These are phyloP conservation scores for Oryzias woworae DNA, from an alignment of 2,113 vertebrate species.

Conservation along the genomic window DNA sequence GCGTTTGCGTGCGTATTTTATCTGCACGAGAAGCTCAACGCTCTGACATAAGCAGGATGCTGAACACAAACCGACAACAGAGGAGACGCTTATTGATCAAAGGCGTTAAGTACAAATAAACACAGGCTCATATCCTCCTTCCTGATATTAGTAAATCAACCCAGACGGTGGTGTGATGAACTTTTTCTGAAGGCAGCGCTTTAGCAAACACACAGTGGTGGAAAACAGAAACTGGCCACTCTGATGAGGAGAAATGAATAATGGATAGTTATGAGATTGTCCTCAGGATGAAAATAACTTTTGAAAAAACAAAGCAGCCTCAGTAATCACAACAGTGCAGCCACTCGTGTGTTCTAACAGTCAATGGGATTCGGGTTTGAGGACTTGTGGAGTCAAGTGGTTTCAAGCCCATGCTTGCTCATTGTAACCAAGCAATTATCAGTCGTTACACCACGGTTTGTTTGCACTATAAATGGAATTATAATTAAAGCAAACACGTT, in stretches of 20 bases:
- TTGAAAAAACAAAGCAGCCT: conserved; percentile 50
- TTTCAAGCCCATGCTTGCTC: conserved; percentile 65
- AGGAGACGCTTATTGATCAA: conserved; percentile 34
- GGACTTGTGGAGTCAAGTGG: conserved; percentile 71
- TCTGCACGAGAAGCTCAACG: conserved; percentile 55
- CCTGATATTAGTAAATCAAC: conserved; percentile 30
- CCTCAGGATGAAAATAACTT: conserved; percentile 59
- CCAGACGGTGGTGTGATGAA: conserved; percentile 20
- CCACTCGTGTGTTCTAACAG: conserved; percentile 55
- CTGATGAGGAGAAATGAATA: conserved; percentile 50
- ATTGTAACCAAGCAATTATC: conserved; percentile 68
- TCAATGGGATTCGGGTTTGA: conserved; percentile 57
- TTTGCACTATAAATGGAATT: conserved; percentile 61
- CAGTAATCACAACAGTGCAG: conserved; percentile 64
- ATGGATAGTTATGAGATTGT: conserved; percentile 60
- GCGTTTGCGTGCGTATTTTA: conserved; percentile 32
- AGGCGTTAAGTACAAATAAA: conserved; percentile 31
- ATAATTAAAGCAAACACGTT: conserved; percentile 58
- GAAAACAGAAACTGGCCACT: conserved; percentile 49
- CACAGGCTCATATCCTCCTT: conserved; percentile 8
- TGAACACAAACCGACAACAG: conserved; percentile 47
- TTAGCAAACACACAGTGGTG: conserved; percentile 29
- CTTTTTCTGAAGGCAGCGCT: conserved; percentile 29
- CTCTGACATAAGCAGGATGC: conserved; percentile 41
- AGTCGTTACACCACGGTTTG: conserved; percentile 67